Conservation (phyloP, 2,888 invertebrate species). For the Drosophila picticornis region DNA sequence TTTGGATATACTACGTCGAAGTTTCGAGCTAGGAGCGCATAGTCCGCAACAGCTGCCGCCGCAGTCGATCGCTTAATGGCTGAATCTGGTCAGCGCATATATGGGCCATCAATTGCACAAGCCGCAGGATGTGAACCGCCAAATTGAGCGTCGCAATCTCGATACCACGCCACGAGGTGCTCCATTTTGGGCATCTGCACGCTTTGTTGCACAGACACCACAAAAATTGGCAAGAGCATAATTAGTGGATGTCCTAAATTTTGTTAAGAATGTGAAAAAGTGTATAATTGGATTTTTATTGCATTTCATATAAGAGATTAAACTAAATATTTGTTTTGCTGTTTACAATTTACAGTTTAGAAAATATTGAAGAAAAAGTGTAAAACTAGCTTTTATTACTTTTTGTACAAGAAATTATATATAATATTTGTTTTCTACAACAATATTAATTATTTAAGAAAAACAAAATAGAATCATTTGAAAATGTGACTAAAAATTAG, state of each 20-base stretch:
- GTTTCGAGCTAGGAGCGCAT: constrained; percentile 68
- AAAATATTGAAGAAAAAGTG: neutral
- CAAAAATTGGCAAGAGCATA: constrained; percentile 50
- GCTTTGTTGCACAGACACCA: constrained; percentile 62
- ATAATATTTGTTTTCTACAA: neutral
- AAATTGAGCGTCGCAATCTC: constrained; percentile 47
- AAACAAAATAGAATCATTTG: neutral
- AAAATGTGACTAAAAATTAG: neutral
- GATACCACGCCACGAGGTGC: constrained; percentile 42
- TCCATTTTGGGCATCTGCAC: constrained; percentile 68
- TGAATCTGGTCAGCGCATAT: constrained; percentile 71
- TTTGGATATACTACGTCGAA: neutral
- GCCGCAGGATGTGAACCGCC: constrained; percentile 50
- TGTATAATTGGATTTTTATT: too few relatives aligned
- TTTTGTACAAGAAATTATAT: neutral
- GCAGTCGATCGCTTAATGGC: constrained; percentile 61
- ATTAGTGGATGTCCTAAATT: too few relatives aligned
- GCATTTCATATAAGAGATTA: neutral
- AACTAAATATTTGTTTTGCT: neutral
- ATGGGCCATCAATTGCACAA: constrained; percentile 54
- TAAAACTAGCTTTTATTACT: neutral
- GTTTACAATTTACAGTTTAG: neutral
- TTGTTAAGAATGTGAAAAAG: too few relatives aligned
- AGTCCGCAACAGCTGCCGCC: constrained; percentile 50
- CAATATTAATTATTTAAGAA: neutral